Evolutionary conservation across 1,140 invertebrate species (phyloP), one percentile per base, ranked within the genome.

Genomic region (Radopholus similis): DNA sequence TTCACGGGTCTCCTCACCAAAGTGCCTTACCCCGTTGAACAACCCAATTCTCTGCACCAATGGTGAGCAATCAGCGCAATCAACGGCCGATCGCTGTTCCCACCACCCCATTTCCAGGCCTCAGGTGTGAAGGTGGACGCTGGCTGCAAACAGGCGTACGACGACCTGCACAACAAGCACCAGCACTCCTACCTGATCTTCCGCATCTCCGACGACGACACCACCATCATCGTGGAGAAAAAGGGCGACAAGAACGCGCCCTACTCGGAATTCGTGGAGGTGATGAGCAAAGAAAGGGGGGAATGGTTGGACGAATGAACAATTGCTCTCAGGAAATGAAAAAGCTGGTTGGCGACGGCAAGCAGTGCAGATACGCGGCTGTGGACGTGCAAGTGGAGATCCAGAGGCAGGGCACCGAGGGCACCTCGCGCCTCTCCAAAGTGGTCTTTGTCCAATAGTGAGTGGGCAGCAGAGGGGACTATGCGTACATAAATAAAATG

Each of bases 361-460:
- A 81, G 47, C 74, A 81, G 62, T 81, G 79, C 71, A 73, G 77
- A 40, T 81, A 81, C 53, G 79, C 81, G 18, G 78, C 81, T 40
- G 79, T 81, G 15, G 79, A 81, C 54, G 79, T 81, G 35, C 73
- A 82, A 42, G 78, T 81, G 13, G 38, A 70, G 9, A 71, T 81
- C 34, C 79, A 81, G 47, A 65, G 79, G 44, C 79, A 81, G 56
- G 79, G 79, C 49, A 72, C 79, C 28, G 79, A 81, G 35, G 75
- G 73, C 18, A 42, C 68, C 9, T 72, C 73, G 32, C 79, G 67
- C 47, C 65, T 81, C 32, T 72, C 64, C 58, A 81, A 81, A 68
- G 77, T 81, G 53, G 70, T 81, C 57, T 81, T 81, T 66, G 74
- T 81, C 51, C 79, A 81, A 77, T 83, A 69, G 78, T 81, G 64